These are phyloP conservation scores for Wasmannia auropunctata DNA, from an alignment of 1,140 invertebrate species.

Conservation along the genomic window DNA sequence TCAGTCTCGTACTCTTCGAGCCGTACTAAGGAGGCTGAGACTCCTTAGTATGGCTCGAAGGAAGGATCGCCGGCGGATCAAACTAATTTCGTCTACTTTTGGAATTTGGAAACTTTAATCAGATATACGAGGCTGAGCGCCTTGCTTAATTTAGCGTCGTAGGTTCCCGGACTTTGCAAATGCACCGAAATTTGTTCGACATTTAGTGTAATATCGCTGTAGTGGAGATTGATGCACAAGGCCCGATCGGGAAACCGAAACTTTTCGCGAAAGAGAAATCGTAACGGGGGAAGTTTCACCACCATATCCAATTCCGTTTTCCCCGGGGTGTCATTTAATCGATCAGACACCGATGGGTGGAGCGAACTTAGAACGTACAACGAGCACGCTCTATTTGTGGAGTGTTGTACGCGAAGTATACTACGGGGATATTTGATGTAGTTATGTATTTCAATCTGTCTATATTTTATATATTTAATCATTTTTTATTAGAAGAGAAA, in stretches of 20 bases:
- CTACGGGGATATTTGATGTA: conserved; percentile 7
- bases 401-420: background rate
- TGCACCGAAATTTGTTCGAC: conserved; percentile 6
- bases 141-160: conserved; percentile 34
- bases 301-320: conserved; percentile 51
- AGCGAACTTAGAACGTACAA: conserved; percentile 37
- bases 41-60: too few relatives aligned
- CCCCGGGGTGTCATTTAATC: conserved; percentile 69
- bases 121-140: background rate
- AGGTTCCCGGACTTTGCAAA: background rate
- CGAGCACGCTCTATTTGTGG: background rate
- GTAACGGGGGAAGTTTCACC: conserved; percentile 58
- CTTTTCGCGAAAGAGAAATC: conserved; percentile 41
- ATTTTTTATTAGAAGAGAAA: background rate
- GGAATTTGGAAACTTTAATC: conserved; percentile 55
- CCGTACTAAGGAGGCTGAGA: background rate
- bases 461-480: background rate
- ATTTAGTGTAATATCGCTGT: conserved; percentile 22
- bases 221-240: background rate
- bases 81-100: conserved; percentile 50
- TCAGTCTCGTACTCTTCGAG: conserved; percentile 30
- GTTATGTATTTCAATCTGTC: background rate
- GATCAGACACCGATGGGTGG: conserved; percentile 50
- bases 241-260: conserved; percentile 3
- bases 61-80: background rate